Conservation (phyloP, 1,140 invertebrate genomes). For the Telenomus remus region DNA sequence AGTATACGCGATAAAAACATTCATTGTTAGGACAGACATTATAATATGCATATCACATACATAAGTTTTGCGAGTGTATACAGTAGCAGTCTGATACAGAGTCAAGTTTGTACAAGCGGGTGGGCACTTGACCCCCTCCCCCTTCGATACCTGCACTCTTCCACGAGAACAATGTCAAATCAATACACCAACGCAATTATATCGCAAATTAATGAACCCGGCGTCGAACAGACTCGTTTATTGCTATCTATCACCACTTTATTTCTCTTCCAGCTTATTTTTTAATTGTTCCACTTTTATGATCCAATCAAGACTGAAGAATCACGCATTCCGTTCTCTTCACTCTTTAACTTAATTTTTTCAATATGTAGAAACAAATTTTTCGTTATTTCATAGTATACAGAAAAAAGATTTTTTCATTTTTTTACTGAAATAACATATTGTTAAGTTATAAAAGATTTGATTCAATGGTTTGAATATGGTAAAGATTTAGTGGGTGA, state of each 20-base stretch:
- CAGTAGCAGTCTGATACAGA: slow-evolving; percentile 38
- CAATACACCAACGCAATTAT: slow-evolving; percentile 43
- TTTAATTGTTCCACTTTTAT: not conserved
- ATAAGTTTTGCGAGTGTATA: slow-evolving; percentile 18
- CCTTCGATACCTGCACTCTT: slow-evolving; percentile 40
- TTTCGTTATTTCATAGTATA: no score
- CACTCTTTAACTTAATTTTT: no score
- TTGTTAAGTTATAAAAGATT: no score
- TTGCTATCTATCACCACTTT: slow-evolving; percentile 5
- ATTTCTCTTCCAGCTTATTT: not conserved
- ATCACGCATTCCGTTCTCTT: no score
- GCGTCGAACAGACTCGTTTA: slow-evolving; percentile 4
- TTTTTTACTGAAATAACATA: no score
- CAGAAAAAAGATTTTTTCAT: no score
- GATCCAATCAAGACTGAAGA: not conserved
- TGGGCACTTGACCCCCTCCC: slow-evolving; percentile 47
- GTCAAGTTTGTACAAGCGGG: slow-evolving; percentile 18
- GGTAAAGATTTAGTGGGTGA: not conserved
- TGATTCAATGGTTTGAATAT: not conserved
- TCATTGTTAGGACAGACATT: slow-evolving; percentile 46
- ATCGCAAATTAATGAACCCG: slow-evolving; percentile 33
- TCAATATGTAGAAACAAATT: no score
- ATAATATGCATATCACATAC: slow-evolving; percentile 23
- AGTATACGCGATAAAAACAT: slow-evolving; percentile 51
- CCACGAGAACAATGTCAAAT: slow-evolving; percentile 31